A percentile compares a stretch with the other conserved stretches of the same genome.
Conservation (phyloP, 2,888 invertebrate species). For the Laspeyria flexula region DNA sequence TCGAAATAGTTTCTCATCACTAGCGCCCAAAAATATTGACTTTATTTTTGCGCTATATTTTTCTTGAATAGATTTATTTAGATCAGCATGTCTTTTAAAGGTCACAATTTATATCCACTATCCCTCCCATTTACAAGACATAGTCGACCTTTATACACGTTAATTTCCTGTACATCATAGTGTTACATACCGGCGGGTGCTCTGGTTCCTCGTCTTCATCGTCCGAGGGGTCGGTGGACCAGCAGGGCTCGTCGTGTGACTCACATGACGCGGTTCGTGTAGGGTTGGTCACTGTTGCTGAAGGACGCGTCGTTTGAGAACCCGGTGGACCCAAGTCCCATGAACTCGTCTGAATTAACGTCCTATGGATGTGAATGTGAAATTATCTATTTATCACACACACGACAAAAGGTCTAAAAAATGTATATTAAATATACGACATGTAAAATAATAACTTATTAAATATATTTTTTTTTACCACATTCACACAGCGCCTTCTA, state of each 20-base stretch:
- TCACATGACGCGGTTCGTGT: conserved; percentile 73
- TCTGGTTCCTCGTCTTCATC: conserved; percentile 95
- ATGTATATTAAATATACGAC: too few relatives aligned
- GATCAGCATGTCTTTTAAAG: conserved; percentile 4
- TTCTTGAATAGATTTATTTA: too few relatives aligned
- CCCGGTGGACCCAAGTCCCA: conserved; percentile 86
- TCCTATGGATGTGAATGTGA: conserved; percentile 72
- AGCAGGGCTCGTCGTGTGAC: conserved; percentile 91
- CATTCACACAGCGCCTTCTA: too few relatives aligned
- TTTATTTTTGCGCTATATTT: too few relatives aligned
- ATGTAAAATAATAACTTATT: too few relatives aligned
- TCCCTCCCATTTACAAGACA: neutral
- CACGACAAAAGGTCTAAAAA: too few relatives aligned
- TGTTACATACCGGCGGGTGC: conserved; percentile 78
- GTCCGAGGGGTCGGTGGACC: conserved; percentile 97
- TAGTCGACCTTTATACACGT: neutral
- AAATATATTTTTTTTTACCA: too few relatives aligned
- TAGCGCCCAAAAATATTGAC: too few relatives aligned
- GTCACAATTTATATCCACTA: neutral
- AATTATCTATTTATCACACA: neutral
- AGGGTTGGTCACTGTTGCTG: conserved; percentile 51
- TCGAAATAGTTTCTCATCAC: too few relatives aligned
- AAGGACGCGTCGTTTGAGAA: conserved; percentile 54
- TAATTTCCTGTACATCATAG: neutral
- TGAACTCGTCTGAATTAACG: conserved; percentile 91